Evolutionary conservation across 2,888 invertebrate genomes (phyloP), one percentile per base, ranked within the genome.

Genomic region (Orchesellides sinensis): DNA sequence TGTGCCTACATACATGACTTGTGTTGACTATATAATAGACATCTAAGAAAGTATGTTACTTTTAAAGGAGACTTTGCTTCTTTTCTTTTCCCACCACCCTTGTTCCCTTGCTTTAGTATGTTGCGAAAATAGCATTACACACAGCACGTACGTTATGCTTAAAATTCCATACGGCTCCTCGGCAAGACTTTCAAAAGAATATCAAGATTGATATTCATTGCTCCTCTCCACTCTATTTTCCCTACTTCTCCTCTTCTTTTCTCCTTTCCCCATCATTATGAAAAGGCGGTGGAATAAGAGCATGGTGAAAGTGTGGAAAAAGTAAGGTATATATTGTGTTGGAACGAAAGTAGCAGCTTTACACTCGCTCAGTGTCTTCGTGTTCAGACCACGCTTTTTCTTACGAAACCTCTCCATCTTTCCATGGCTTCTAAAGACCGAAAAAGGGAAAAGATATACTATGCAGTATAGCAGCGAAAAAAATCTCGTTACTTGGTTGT

Each of bases 141-240:
- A 77, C 65, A 65, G 65, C 73, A 72, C 72, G 78, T 70, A 70
- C 77, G 52, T 69, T 73, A 56, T 82, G 81, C 84, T 87, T 86
- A 87, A 87, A 87, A 87, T 87, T 87, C 87, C 86, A 83, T 83
- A 82, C 85, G 85, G 85, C 85, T 82, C 80, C 84, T 84, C 66
- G 19, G 74, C 75, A 77, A 78, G 84, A 87, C 88, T 88, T 88
- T 88, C 85, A 88, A 86, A 88, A 85, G 86, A 88, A 87, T 88
- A 88, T 86, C 86, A 86, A 87, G 88, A 88, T 88, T 88, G 88
- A 88, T 88, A 88, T 88, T 88, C 88, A 88, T 88, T 87, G 87
- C 84, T 86, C 69, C 80, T 81, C 86, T 83, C 84, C 78, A 85
- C 87, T 85, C 84, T 73, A 85, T 87, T 84, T 85, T 78, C 80